Evolutionary conservation across 2,113 vertebrate species (phyloP), one percentile per base, ranked within the genome.

Genomic region (Saccopteryx leptura): DNA sequence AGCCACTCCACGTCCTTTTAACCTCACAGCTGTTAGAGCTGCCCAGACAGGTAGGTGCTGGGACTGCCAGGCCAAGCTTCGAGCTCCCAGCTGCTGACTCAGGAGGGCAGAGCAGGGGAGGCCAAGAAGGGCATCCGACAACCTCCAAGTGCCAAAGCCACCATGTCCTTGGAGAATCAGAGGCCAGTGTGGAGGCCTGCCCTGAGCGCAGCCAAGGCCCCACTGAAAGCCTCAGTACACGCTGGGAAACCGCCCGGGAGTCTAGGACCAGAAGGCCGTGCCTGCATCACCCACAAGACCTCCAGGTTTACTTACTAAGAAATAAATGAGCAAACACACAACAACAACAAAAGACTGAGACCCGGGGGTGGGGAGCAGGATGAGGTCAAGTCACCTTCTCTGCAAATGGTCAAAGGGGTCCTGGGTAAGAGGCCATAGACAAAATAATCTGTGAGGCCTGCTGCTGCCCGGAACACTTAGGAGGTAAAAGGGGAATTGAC

Each of bases 1-100:
- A 18, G 21, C 72, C 5, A 2, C 33, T 33, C 31, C 7, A 2
- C 68, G 26, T 83, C 72, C n/a, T 46, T 86, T 17, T 23, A n/a
- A 50, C 50, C 69, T 69, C 10, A 50, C 15, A 3, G 87, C 65
- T 1, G 5, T 39, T 15, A 13, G 0, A 0, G 6, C 65, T 3
- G 31, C 54, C 65, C 12, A 4, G 74, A 50, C 65, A 21, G 88
- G 69, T 50, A 11, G 56, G 24, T 5, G 4, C 17, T 26, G 68
- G 68, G 68, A 31, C 1, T 3, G 46, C 31, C 24, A 0, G 8
- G 63, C 39, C 9, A 46, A 61, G 52, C 63, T 17, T 63, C 5
- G 13, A 3, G 8, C 21, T 56, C 7, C 33, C 72, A 19, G 72
- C 78, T 33, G 31, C 82, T 14, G 31, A 19, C 54, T 24, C 17